Base-by-base conservation (phyloP, 2,113 vertebrate genomes). In the Pseudopodoces humilis region DNA sequence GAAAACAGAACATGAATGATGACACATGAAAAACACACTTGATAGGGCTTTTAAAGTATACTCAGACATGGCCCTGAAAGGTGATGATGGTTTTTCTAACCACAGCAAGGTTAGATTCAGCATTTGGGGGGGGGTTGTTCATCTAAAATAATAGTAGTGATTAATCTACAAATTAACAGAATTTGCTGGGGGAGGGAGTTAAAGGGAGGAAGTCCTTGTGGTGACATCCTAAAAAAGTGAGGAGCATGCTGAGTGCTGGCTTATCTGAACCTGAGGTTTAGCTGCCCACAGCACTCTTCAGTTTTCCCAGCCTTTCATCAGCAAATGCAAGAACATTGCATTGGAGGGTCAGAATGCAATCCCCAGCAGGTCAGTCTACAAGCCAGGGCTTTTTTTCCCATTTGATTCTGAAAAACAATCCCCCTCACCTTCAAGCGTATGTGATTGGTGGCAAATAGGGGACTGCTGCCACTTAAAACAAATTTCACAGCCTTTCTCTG, bases 171-270 rank as follows among this genome's bases (percentile, higher is more conserved):
- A 15, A 49, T 13, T 35, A 79, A 9, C 39, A 68, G 47, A 85
- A 60, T 50, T 69, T 46, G 3, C 15, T 46, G 19, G 4, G 2
- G 7, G 19, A 39, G 16, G 23, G 11, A 13, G 21, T 12, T 27
- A n/a, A 22, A 65, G 44, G 11, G 31, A 16, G 28, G 6, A 43
- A 27, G 10, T 56, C 23, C 28, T 77, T 55, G 50, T 2, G 1
- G 46, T 39, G 55, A 43, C 59, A 59, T 59, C 33, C 28, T 41
- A 49, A 64, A 13, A 35, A 63, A 70, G 35, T 0, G 1, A 91
- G 44, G n/a, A 75, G 10, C 30, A 12, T 0, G 4, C 9, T 0
- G 1, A 69, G 46, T 2, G 9, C 50, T 49, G 67, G 6, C n/a
- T 90, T 43, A 21, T 10, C 44, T 37, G 6, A 2, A 23, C 33